A percentile compares a stretch with the other conserved stretches of the same genome.
Evolutionary conservation across 2,888 invertebrate species (phyloP).

Genomic region (Cataglyphis altisquamis): DNA sequence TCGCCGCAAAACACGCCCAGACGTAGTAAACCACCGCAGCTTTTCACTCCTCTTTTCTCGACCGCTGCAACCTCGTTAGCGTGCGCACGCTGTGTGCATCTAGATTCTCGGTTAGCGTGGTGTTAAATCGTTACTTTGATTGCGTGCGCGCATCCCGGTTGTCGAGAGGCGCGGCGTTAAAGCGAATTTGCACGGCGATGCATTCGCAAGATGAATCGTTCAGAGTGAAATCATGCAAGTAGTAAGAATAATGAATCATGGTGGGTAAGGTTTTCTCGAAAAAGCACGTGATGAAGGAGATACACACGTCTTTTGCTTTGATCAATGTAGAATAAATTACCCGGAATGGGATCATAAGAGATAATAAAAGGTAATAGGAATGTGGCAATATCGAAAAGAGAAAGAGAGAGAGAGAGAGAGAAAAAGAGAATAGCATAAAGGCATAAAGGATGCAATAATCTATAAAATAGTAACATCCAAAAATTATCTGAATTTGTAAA

Average conservation of each 20-base stretch:
- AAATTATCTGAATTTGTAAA: not conserved
- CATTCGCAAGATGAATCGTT: constrained; percentile 33
- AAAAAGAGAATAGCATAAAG: not conserved
- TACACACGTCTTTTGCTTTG: not conserved
- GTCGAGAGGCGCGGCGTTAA: constrained; percentile 48
- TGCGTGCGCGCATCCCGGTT: constrained; percentile 48
- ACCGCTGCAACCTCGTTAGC: constrained; percentile 54
- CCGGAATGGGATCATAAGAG: not conserved
- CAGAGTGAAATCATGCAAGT: constrained; percentile 25
- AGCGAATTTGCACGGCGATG: constrained; percentile 39
- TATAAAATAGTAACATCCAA: not conserved
- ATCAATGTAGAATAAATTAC: constrained; percentile 10
- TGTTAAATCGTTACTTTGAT: constrained; percentile 62
- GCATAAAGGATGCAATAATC: too few species aligned
- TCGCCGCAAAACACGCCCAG: constrained; percentile 46
- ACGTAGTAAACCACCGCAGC: constrained; percentile 41
- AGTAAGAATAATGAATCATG: constrained; percentile 17
- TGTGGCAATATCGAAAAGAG: not conserved
- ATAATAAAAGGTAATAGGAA: not conserved
- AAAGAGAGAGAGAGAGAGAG: not conserved
- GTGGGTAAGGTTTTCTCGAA: constrained; percentile 21
- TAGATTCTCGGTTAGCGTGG: constrained; percentile 50
- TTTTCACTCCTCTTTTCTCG: constrained; percentile 38
- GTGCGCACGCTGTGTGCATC: constrained; percentile 47
- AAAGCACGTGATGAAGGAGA: not conserved